These are phyloP conservation scores for Antitype chi DNA, from an alignment of 2,888 invertebrate genomes.

Conservation along the genomic window DNA sequence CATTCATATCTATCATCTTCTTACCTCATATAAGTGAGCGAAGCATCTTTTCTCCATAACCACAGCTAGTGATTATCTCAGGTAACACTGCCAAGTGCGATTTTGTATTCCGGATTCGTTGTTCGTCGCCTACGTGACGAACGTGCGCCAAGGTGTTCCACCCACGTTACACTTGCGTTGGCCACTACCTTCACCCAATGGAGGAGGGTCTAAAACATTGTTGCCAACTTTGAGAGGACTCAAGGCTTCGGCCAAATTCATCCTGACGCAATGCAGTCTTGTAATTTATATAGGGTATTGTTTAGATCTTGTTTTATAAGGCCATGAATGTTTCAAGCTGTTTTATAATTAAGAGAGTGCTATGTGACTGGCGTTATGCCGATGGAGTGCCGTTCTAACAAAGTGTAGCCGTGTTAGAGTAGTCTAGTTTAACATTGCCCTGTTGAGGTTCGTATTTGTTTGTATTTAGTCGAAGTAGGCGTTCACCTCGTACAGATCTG, in stretches of 20 bases:
- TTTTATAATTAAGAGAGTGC: slow-evolving; percentile 10
- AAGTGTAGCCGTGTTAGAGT: neutral
- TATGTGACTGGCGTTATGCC: no score
- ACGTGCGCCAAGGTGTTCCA: slow-evolving; percentile 54
- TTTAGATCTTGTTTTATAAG: slow-evolving; percentile 36
- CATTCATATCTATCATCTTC: slow-evolving; percentile 21
- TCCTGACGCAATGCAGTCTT: slow-evolving; percentile 64
- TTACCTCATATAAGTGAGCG: slow-evolving; percentile 11
- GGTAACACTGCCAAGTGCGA: slow-evolving; percentile 55
- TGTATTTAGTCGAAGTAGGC: neutral
- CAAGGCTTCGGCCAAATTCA: slow-evolving; percentile 21
- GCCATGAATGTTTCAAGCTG: slow-evolving; percentile 21
- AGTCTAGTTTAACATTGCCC: neutral
- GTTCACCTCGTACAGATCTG: neutral
- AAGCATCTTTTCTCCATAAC: slow-evolving; percentile 36
- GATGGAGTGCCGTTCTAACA: neutral
- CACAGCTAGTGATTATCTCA: slow-evolving; percentile 46
- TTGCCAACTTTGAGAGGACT: neutral
- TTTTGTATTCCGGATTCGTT: slow-evolving; percentile 66
- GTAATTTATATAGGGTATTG: slow-evolving; percentile 47
- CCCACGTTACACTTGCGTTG: slow-evolving; percentile 43
- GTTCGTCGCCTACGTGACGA: slow-evolving; percentile 66
- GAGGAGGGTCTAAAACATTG: slow-evolving; percentile 44
- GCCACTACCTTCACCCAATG: slow-evolving; percentile 41
- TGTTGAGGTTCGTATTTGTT: neutral